Evolutionary conservation across 2,888 invertebrate genomes (phyloP).

Genomic region (Epinotia bilunana): DNA sequence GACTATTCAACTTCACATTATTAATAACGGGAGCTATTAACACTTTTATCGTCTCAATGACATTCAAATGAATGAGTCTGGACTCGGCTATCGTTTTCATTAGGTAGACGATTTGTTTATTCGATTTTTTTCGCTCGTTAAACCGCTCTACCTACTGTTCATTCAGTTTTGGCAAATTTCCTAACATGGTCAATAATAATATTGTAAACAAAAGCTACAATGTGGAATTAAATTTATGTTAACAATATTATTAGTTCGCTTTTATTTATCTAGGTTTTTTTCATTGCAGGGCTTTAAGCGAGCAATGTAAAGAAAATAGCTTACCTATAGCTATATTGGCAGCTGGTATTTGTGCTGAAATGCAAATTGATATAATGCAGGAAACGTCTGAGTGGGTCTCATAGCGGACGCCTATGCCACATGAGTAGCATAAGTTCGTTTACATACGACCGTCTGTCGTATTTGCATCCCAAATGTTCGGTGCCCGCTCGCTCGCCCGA

Average conservation of each 20-base stretch:
- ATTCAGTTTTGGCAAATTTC: slow-evolving; percentile 35
- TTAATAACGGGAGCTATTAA: slow-evolving; percentile 33
- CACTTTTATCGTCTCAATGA: slow-evolving; percentile 34
- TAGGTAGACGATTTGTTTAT: slow-evolving; percentile 33
- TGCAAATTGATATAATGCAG: slow-evolving; percentile 84
- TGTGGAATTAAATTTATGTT: neutral
- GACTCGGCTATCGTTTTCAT: slow-evolving; percentile 25
- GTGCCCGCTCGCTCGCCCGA: slow-evolving; percentile 74
- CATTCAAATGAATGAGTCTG: slow-evolving; percentile 39
- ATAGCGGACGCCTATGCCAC: slow-evolving; percentile 80
- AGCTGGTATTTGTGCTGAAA: slow-evolving; percentile 70
- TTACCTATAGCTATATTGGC: slow-evolving; percentile 38
- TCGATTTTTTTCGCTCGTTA: slow-evolving; percentile 25
- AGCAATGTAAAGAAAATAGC: slow-evolving; percentile 5
- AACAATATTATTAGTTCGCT: no score
- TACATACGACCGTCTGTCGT: slow-evolving; percentile 81
- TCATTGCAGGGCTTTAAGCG: neutral
- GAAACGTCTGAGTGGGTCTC: slow-evolving; percentile 84
- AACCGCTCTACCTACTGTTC: slow-evolving; percentile 5
- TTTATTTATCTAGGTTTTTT: neutral
- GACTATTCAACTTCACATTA: slow-evolving; percentile 7
- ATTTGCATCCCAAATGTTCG: slow-evolving; percentile 84
- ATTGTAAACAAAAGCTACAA: slow-evolving; percentile 4
- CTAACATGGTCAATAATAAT: slow-evolving; percentile 17
- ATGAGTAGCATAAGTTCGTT: slow-evolving; percentile 83